A percentile compares a stretch with the other conserved stretches of the same genome.
Evolutionary conservation across 2,888 invertebrate species (phyloP).

Genomic region (Leptinotarsa tumamoca): DNA sequence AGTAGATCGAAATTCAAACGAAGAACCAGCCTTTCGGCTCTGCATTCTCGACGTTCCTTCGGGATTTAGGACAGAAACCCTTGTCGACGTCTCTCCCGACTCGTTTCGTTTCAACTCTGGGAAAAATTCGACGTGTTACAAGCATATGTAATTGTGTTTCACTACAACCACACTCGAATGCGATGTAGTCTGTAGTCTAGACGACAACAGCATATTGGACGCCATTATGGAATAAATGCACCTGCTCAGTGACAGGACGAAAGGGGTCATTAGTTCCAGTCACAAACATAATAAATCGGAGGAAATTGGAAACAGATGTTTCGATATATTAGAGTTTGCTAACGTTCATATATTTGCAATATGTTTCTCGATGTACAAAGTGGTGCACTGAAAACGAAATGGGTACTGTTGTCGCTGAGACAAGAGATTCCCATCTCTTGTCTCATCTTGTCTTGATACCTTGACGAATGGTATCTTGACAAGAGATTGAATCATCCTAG

Average conservation of each 20-base stretch:
- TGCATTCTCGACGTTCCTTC: slow-evolving; percentile 20
- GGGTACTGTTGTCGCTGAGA: too few relatives aligned
- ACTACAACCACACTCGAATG: slow-evolving; percentile 36
- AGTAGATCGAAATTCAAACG: slow-evolving; percentile 2
- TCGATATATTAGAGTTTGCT: too few relatives aligned
- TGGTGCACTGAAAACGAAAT: too few relatives aligned
- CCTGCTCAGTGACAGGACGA: slow-evolving; percentile 34
- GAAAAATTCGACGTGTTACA: slow-evolving; percentile 55
- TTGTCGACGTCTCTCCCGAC: slow-evolving; percentile 32
- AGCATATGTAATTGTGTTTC: slow-evolving; percentile 53
- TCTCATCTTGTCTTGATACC: too few relatives aligned
- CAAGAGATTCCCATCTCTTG: too few relatives aligned
- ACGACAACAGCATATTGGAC: slow-evolving; percentile 44
- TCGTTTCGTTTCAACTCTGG: slow-evolving; percentile 52
- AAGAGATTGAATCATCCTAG: too few relatives aligned
- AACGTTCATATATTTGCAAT: too few relatives aligned
- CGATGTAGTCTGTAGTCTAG: slow-evolving; percentile 45
- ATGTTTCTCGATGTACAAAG: too few relatives aligned
- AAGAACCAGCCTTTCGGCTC: slow-evolving; percentile 10
- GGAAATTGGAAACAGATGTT: neutral
- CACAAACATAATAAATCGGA: neutral
- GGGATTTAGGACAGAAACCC: slow-evolving; percentile 26
- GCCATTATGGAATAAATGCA: slow-evolving; percentile 45
- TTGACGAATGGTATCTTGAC: too few relatives aligned
- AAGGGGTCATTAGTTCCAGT: slow-evolving; percentile 16